These are phyloP conservation scores for Saguinus midas DNA, from an alignment of 2,113 vertebrate species.

Conservation along the genomic window DNA sequence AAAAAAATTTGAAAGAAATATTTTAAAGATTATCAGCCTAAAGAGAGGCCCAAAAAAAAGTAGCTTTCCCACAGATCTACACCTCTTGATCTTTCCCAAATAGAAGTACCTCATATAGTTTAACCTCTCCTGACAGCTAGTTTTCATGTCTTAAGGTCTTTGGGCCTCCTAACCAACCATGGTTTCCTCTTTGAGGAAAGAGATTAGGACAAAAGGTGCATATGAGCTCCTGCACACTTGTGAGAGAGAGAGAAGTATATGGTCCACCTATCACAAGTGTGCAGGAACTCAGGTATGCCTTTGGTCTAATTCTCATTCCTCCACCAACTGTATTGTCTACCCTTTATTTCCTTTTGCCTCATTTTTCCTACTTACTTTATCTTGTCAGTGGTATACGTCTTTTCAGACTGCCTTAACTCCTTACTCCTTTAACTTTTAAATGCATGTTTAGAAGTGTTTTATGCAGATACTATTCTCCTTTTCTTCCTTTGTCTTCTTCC, in stretches of 20 bases:
- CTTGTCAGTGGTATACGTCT: not conserved
- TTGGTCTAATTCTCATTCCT: not conserved
- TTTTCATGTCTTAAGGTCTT: not conserved
- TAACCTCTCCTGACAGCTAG: not conserved
- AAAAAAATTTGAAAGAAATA: not conserved
- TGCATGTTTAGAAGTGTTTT: not conserved
- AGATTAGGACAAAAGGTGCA: too few relatives aligned
- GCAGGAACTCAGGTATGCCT: too few relatives aligned
- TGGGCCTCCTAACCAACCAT: not conserved
- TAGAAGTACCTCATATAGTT: not conserved
- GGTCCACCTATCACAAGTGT: not conserved
- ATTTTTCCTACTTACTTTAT: slow-evolving; percentile 8
- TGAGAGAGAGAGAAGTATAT: too few relatives aligned
- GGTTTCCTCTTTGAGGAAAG: not conserved
- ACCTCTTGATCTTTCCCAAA: not conserved
- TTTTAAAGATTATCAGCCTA: not conserved
- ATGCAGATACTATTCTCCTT: not conserved
- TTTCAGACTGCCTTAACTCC: not conserved
- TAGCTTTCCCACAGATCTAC: not conserved
- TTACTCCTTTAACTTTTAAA: not conserved
- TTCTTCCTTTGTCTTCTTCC: not conserved
- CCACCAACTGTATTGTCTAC: not conserved
- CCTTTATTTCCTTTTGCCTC: not conserved
- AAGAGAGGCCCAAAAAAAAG: not conserved
- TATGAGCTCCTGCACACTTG: too few relatives aligned